Conservation (phyloP, 2,888 invertebrate genomes). For the Heliconius aoede region DNA sequence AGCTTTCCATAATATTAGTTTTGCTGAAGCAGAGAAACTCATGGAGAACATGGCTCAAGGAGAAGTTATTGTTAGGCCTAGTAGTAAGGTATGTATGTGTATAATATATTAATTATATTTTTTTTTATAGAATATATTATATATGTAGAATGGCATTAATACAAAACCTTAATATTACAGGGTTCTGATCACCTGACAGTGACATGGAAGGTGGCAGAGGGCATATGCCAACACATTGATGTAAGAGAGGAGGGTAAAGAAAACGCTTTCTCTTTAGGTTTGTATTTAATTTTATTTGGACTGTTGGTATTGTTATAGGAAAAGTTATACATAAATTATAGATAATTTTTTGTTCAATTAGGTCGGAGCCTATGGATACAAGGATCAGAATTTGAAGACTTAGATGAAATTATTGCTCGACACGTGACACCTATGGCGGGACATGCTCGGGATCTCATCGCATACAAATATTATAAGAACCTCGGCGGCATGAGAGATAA, state of each 20-base stretch:
- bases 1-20: constrained; percentile 98
- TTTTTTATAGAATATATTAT: neutral
- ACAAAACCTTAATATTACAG: constrained; percentile 57
- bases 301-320: neutral
- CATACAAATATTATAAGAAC: constrained; percentile 93
- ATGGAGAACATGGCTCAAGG: constrained; percentile 97
- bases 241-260: constrained; percentile 97
- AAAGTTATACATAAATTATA: neutral
- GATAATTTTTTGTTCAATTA: constrained; percentile 47
- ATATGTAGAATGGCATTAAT: constrained; percentile 4
- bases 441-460: constrained; percentile 94
- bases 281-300: constrained; percentile 54
- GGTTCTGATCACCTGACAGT: constrained; percentile 97
- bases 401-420: constrained; percentile 99
- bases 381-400: constrained; percentile 97
- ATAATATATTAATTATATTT: neutral
- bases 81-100: constrained; percentile 89
- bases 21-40: constrained; percentile 94
- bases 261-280: constrained; percentile 97
- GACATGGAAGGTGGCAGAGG: constrained; percentile 98
- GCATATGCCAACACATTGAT: constrained; percentile 98
- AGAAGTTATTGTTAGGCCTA: constrained; percentile 97
- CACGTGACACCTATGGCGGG: constrained; percentile 98
- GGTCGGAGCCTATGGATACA: constrained; percentile 91
- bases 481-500: constrained; percentile 92